phyloP scores from a whole-genome alignment of 2,797 vertebrate genomes.

The Acanthornis magna region DNA sequence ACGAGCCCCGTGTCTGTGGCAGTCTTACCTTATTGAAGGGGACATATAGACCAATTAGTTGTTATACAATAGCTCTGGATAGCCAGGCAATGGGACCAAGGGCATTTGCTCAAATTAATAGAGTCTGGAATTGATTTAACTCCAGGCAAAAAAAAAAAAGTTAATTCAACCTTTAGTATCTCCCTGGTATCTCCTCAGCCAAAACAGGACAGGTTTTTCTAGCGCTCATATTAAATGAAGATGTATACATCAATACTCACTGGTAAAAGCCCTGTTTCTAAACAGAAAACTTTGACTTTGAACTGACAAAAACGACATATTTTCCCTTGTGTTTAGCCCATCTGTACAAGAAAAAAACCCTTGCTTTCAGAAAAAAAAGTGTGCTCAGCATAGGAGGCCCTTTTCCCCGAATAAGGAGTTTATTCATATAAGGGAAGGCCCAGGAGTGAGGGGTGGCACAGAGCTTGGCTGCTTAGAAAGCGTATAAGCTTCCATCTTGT shows the following conservation, averaged over 20 bases:
- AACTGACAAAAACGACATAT: not conserved
- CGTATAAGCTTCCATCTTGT: not conserved
- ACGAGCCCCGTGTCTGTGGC: not conserved
- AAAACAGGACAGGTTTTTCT: not conserved
- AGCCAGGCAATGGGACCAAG: constrained; percentile 9
- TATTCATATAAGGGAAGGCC: not conserved
- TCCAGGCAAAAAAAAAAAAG: not conserved
- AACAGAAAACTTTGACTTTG: not conserved
- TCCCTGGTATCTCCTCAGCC: not conserved
- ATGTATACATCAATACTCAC: not conserved
- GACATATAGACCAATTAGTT: constrained; percentile 66
- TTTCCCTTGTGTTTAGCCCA: not conserved
- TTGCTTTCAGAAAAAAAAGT: not conserved
- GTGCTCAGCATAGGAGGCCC: not conserved
- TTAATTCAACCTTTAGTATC: not conserved
- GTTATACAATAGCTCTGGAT: constrained; percentile 65
- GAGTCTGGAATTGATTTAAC: constrained; percentile 56
- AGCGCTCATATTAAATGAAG: not conserved
- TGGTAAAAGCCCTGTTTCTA: not conserved
- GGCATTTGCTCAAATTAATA: constrained; percentile 42
- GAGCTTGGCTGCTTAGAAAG: not conserved
- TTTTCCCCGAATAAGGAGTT: not conserved
- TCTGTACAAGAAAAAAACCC: not conserved
- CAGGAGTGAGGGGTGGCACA: not conserved
- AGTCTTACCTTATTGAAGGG: constrained; percentile 56